phyloP scores from a whole-genome alignment of 2,888 invertebrate species.

The Cerceris ruficornis region DNA sequence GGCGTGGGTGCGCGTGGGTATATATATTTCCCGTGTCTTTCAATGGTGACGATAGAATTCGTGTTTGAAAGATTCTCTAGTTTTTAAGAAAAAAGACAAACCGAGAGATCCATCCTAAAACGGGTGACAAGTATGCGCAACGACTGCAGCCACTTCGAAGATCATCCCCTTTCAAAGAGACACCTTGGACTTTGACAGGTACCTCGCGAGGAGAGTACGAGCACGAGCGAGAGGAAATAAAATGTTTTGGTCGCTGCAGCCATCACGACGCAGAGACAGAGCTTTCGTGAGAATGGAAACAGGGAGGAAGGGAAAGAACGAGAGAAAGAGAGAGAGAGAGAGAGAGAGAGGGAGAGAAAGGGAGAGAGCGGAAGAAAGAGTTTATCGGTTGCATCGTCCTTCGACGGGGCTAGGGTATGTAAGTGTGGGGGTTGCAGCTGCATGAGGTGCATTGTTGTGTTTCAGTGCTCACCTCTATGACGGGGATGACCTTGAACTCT shows the following conservation, averaged over 20 bases:
- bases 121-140: not conserved
- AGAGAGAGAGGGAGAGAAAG: constrained; percentile 1
- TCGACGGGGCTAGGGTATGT: constrained; percentile 69
- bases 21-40: constrained; percentile 10
- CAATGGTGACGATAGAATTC: constrained; percentile 14
- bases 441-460: constrained; percentile 82
- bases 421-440: constrained; percentile 79
- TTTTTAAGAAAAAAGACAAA: constrained; percentile 4
- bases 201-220: constrained; percentile 19
- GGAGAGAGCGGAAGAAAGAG: constrained; percentile 8
- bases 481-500: constrained; percentile 81
- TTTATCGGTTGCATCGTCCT: constrained; percentile 43
- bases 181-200: constrained; percentile 9
- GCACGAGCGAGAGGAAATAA: constrained; percentile 25
- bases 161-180: not conserved
- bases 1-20: not conserved
- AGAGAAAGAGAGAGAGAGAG: constrained; percentile 1
- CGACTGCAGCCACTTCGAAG: not conserved
- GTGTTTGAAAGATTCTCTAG: not conserved
- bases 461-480: constrained; percentile 82
- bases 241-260: not conserved
- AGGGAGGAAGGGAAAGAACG: constrained; percentile 22
- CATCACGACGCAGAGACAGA: constrained; percentile 13
- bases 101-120: not conserved
- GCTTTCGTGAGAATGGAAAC: constrained; percentile 1